Evolutionary conservation across 64 coral and sea anemone species (phyloP).

Genomic region (Trachythela sp.): DNA sequence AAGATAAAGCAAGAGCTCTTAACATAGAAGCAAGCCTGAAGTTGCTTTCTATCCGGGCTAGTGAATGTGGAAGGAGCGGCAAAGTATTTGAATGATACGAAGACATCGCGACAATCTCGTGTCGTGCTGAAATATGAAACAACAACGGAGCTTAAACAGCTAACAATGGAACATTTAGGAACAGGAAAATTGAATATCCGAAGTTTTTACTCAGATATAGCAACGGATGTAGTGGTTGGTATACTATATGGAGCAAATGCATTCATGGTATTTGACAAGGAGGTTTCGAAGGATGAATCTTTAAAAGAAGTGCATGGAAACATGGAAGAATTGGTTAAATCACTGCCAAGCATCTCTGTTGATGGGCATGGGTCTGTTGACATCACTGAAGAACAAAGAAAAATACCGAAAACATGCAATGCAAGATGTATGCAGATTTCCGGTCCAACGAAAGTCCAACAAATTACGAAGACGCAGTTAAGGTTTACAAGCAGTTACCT

Average conservation of each 20-base stretch:
- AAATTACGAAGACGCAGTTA: constrained; percentile 43
- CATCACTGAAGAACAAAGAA: constrained; percentile 18
- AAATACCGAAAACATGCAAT: constrained; percentile 18
- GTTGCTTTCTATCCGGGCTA: constrained; percentile 39
- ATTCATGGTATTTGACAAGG: constrained; percentile 49
- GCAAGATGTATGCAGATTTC: constrained; percentile 47
- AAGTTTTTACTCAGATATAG: constrained; percentile 35
- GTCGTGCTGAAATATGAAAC: constrained; percentile 54
- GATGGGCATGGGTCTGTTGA: constrained; percentile 8
- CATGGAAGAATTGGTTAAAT: constrained; percentile 29
- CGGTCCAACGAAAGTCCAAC: constrained; percentile 17
- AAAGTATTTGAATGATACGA: constrained; percentile 55
- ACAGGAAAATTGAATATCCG: constrained; percentile 22
- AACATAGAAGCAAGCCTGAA: constrained; percentile 32
- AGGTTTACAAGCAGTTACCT: constrained; percentile 37
- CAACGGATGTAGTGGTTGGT: constrained; percentile 60
- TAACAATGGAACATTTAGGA: constrained; percentile 42
- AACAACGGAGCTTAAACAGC: constrained; percentile 34
- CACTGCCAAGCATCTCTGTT: not conserved
- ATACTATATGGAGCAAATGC: constrained; percentile 60
- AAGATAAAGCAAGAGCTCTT: constrained; percentile 26
- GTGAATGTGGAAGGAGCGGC: constrained; percentile 41
- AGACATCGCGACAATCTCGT: constrained; percentile 46
- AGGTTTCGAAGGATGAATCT: constrained; percentile 29
- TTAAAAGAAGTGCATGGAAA: constrained; percentile 24